phyloP scores from a whole-genome alignment of 2,797 vertebrate species.

The Eremophila alpestris region DNA sequence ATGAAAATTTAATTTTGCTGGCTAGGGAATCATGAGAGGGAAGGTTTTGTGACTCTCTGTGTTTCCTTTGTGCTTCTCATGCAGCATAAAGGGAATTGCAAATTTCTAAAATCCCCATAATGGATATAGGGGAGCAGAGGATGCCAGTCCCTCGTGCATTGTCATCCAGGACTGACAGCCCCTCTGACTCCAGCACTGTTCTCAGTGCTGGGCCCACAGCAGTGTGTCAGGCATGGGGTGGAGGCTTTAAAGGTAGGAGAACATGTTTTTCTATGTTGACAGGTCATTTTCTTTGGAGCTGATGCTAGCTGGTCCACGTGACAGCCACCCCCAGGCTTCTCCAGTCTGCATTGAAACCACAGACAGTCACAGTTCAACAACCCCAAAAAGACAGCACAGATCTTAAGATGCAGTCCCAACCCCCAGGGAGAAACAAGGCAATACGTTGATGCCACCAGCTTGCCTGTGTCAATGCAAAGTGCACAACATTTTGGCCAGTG shows the following conservation, averaged over 20 bases:
- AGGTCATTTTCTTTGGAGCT: background rate
- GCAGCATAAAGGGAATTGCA: conserved; percentile 1
- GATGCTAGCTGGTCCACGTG: background rate
- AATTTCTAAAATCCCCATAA: background rate
- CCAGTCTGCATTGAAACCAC: background rate
- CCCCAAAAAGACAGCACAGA: background rate
- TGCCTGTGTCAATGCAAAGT: background rate
- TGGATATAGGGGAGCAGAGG: background rate
- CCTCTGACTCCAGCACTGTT: background rate
- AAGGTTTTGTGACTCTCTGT: background rate
- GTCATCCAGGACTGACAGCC: background rate
- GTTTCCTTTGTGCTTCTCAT: conserved; percentile 17
- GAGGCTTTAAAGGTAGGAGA: background rate
- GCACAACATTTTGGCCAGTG: background rate
- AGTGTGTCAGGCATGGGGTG: background rate
- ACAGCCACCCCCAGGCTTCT: background rate
- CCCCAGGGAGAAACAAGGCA: background rate
- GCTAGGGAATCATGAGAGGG: background rate
- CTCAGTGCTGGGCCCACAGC: background rate
- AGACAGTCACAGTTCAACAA: background rate
- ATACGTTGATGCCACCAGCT: background rate
- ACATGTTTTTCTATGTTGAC: background rate
- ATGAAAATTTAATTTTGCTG: conserved; percentile 43
- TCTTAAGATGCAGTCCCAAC: background rate
- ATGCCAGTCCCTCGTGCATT: rapidly evolving